Percentiles rank a stretch among this genome's conserved stretches.
phyloP scores from a whole-genome alignment of 1,140 invertebrate genomes.

The Melanaphis sacchari region DNA sequence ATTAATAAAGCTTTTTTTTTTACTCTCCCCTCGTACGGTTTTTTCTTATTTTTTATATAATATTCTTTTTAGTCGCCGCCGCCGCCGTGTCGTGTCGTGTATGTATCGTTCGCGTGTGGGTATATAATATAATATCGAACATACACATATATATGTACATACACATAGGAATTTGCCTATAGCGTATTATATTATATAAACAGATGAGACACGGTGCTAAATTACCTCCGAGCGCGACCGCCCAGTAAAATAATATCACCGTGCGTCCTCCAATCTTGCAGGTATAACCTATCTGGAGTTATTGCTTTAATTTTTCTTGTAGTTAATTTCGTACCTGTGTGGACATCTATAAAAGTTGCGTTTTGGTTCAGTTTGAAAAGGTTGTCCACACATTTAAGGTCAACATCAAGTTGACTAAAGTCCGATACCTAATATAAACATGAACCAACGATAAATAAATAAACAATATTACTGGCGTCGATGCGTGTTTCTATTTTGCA shows the following conservation, averaged over 20 bases:
- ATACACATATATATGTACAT: neutral
- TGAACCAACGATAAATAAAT: neutral
- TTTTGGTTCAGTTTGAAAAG: neutral
- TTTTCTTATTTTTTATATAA: neutral
- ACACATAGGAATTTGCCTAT: neutral
- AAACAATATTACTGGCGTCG: neutral
- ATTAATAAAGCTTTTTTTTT: conserved; percentile 50
- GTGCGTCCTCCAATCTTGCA: neutral
- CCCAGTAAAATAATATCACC: neutral
- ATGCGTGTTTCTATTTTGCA: neutral
- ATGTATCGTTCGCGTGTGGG: neutral
- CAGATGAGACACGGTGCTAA: conserved; percentile 23
- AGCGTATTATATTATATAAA: neutral
- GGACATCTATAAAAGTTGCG: neutral
- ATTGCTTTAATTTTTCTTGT: neutral
- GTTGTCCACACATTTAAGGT: no score
- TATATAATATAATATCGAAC: conserved; percentile 16
- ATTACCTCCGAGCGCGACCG: conserved; percentile 11
- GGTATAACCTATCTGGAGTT: neutral
- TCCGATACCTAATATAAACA: neutral
- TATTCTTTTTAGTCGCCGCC: neutral
- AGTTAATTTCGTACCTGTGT: neutral
- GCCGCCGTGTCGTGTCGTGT: conserved; percentile 12
- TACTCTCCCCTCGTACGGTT: neutral
- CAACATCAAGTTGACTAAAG: neutral